Evolutionary conservation across 1,140 invertebrate species (phyloP), one percentile per base, ranked within the genome.

Genomic region (Caenorhabditis inopinata): DNA sequence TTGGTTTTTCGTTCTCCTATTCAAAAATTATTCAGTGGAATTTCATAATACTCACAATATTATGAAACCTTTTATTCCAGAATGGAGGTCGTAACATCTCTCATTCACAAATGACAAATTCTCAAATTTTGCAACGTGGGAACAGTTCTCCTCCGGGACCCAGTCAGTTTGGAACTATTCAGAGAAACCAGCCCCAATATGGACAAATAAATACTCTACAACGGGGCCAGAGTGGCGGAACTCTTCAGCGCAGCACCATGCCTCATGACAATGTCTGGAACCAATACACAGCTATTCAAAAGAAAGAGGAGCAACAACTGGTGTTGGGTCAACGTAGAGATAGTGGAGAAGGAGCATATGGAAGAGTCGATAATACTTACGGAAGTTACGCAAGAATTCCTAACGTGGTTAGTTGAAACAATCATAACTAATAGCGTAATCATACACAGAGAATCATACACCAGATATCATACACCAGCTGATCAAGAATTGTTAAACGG

Each of bases 371-470:
- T 38, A 75, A 75, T 18, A 45, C 35, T 18, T 81, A 81, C 58
- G 80, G 49, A 32, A 81, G 77, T 38, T 81, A 81, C 51, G 74
- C 80, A 35, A 81, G 80, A 47, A 76, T 81, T 46, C 80, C 74
- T 25, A 58, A 76, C 27, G 77, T 78, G 51, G 42, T 75, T 12
- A 42, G 58, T 68, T 38, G 32, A 38, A 16, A 3, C 29, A 68
- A 11, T 18, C 32, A 25, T n/a, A 42, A 68, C 21, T 29, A 21
- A 14, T 68, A 38, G 32, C 38, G 58, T 38, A 68, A 68, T 68
- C n/a, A n/a, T n/a, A n/a, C n/a, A n/a, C n/a, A n/a, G n/a, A n/a
- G n/a, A n/a, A n/a, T n/a, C n/a, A n/a, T n/a, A n/a, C n/a, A n/a
- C n/a, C n/a, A n/a, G n/a, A n/a, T n/a, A n/a, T n/a, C n/a, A n/a